Base-by-base conservation (phyloP, 2,797 vertebrate species). In the Brotula barbata region DNA sequence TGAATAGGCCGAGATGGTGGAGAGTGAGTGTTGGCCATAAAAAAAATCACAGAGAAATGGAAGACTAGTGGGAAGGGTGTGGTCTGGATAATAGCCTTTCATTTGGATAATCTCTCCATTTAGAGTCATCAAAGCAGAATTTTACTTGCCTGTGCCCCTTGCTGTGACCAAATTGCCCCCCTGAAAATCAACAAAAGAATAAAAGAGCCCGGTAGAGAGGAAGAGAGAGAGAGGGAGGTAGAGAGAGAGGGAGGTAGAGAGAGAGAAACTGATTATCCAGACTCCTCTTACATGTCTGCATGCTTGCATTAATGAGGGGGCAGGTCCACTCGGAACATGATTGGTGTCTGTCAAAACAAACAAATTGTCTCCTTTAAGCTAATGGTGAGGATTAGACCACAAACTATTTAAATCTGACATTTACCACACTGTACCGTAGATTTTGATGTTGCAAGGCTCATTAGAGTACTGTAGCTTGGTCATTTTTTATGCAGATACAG, bases 31-130 rank as follows among this genome's bases (percentile, higher is more conserved):
- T 21, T 39, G 43, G 48, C 47, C 34, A 14, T 58, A 41, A 66
- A 68, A 70, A 61, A 64, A 73, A 56, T 54, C 52, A 49, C 28
- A 14, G 23, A 52, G 56, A 72, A 73, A 66, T 23, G 75, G 70
- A 80, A 73, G 59, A 73, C 54, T 68, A 58, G 66, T 70, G 58
- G 67, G 73, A 64, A 71, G 72, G 83, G 80, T 68, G 78, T 64
- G 62, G 68, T 77, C 81, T 61, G 61, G 71, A 76, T 85, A 86
- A 89, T 85, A 85, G 83, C 77, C 80, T 85, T 86, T 87, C 82
- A 78, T 84, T 87, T 89, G 73, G 84, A 80, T 89, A 88, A 89
- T 87, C 81, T 85, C 70, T 71, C 80, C 77, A 88, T 87, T 86
- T 83, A 80, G 78, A 86, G 75, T 84, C 79, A 83, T 88, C 83